These are phyloP conservation scores for Venustoraphidia nigricollis DNA, from an alignment of 2,888 invertebrate species.

Conservation along the genomic window DNA sequence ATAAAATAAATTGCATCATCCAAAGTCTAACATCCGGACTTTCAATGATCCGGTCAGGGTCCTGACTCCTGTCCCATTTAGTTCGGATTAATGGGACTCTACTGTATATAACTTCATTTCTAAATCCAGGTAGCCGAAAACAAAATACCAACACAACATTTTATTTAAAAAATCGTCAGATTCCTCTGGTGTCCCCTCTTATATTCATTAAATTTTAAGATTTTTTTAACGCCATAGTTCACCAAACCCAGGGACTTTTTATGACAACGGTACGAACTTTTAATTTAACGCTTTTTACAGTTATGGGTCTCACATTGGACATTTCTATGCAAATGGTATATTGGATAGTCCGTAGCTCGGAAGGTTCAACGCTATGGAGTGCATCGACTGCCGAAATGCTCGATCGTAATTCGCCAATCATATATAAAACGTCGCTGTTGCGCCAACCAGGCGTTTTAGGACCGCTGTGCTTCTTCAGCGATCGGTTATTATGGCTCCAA, in stretches of 20 bases:
- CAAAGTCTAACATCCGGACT: too few relatives aligned
- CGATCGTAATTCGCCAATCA: slow-evolving; percentile 9
- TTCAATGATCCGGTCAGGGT: too few relatives aligned
- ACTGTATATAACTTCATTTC: too few relatives aligned
- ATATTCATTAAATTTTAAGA: not conserved
- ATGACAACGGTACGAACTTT: not conserved
- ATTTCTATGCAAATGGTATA: slow-evolving; percentile 59
- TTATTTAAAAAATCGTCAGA: too few relatives aligned
- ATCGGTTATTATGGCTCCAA: slow-evolving; percentile 71
- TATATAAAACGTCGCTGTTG: not conserved
- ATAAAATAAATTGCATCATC: too few relatives aligned
- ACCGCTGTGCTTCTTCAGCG: slow-evolving; percentile 65
- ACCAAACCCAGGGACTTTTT: not conserved
- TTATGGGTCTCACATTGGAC: slow-evolving; percentile 75
- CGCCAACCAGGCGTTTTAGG: slow-evolving; percentile 37
- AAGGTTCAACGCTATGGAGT: slow-evolving; percentile 57
- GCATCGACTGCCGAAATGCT: slow-evolving; percentile 49
- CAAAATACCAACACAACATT: too few relatives aligned
- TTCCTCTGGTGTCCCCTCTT: too few relatives aligned
- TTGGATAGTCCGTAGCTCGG: slow-evolving; percentile 71
- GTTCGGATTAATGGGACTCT: too few relatives aligned
- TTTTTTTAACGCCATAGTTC: not conserved
- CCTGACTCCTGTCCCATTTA: too few relatives aligned
- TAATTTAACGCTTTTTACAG: slow-evolving; percentile 27
- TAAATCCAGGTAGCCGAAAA: too few relatives aligned